phyloP scores from a whole-genome alignment of 2,113 vertebrate species.

The Grammomys dolichurus region DNA sequence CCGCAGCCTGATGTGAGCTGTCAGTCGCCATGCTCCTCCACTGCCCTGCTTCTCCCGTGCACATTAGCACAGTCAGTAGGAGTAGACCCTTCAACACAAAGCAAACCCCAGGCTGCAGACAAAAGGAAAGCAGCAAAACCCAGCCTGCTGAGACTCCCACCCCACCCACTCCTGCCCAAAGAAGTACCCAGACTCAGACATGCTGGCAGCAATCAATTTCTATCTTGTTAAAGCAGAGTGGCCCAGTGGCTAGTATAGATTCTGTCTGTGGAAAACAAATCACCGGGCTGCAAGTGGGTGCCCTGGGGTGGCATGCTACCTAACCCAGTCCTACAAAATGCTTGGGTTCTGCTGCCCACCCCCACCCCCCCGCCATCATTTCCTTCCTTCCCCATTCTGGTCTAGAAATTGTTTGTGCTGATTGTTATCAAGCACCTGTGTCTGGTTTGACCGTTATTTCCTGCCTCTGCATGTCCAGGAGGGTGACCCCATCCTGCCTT shows the following conservation, averaged over 20 bases:
- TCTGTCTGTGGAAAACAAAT: conserved; percentile 70
- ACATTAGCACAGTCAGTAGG: background rate
- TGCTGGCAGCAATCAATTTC: conserved; percentile 74
- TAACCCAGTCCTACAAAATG: conserved; percentile 20
- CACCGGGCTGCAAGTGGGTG: conserved; percentile 4
- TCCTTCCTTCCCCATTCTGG: conserved; percentile 73
- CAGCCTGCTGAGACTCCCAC: conserved; percentile 15
- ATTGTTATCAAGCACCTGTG: conserved; percentile 83
- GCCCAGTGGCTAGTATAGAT: conserved; percentile 59
- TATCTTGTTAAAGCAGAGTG: conserved; percentile 76
- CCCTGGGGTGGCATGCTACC: background rate
- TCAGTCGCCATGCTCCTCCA: background rate
- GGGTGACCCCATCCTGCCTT: conserved; percentile 72
- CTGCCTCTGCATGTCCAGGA: conserved; percentile 70
- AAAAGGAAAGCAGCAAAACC: conserved; percentile 68
- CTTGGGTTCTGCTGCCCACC: conserved; percentile 54
- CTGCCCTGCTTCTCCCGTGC: background rate
- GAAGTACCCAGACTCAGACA: background rate
- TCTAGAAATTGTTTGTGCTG: conserved; percentile 77
- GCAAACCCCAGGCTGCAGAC: conserved; percentile 66
- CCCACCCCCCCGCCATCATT: conserved; percentile 36
- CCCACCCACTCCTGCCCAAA: background rate
- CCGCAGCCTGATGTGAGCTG: background rate
- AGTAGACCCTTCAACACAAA: conserved; percentile 65
- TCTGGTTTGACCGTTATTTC: conserved; percentile 77